Base-by-base conservation (phyloP, 2,797 vertebrate genomes). In the Chaunax sp. region DNA sequence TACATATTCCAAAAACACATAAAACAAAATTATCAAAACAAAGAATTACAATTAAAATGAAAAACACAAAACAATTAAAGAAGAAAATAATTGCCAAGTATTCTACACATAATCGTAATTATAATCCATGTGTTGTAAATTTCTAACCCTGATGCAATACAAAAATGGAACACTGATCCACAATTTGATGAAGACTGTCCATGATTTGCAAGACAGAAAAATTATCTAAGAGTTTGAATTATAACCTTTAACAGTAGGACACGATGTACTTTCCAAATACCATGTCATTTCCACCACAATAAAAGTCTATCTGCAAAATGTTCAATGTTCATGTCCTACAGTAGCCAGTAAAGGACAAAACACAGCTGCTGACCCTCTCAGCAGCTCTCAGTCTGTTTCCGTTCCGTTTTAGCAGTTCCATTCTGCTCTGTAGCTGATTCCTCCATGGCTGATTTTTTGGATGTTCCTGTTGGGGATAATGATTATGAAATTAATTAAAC, bases 391-490 rank as follows among this genome's bases (percentile, higher is more conserved):
- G 33, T 58, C 9, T 83, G 75, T 64, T 2, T 87, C 45, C 80
- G 77, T 66, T 88, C 89, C 53, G 77, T 52, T 58, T 50, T 77
- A 18, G 82, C 64, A 0, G 82, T 55, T 43, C 61, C 78, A 13
- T 81, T 87, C 49, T 68, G 62, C 59, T 80, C 82, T 5, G 80
- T n/a, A 14, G 57, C 72, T 15, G 87, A 68, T 33, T 92, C 90
- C 67, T 93, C 89, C 55, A 91, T 91, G 52, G 81, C 59, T 1
- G 91, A 80, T 80, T 87, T 93, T 82, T 89, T 92, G 3, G 79
- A 78, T 0, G 89, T 89, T 80, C 90, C 93, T 94, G 76, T 70
- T 72, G 53, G 38, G 23, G 19, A 19, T 40, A n/a, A 64, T 54
- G n/a, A 63, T 23, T 25, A 18, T 44, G 14, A 65, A 56, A 69